These are phyloP conservation scores for Suillia variegata DNA, from an alignment of 2,888 invertebrate genomes.

Conservation along the genomic window DNA sequence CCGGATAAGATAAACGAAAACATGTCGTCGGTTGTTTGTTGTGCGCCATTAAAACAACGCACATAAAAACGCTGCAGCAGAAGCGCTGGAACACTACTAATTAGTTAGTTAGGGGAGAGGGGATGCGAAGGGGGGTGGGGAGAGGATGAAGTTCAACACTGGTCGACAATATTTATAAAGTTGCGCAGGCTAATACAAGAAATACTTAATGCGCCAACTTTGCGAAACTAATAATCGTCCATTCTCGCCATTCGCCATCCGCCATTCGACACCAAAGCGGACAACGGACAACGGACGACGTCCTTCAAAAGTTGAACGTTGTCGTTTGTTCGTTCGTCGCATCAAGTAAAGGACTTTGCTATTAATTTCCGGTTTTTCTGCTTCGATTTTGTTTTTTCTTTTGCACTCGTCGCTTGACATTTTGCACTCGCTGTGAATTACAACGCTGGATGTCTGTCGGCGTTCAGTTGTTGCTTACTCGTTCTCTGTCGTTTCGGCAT, in stretches of 20 bases:
- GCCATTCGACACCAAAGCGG: neutral
- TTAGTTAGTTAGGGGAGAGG: neutral
- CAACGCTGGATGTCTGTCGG: neutral
- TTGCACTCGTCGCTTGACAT: neutral
- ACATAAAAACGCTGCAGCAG: neutral
- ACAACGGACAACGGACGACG: neutral
- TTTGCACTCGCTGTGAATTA: no score
- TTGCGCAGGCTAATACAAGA: no score
- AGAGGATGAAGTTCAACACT: no score
- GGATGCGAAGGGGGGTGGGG: no score
- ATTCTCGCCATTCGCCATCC: constrained; percentile 28
- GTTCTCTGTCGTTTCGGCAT: no score
- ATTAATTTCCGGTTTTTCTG: constrained; percentile 42
- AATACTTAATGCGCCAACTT: no score
- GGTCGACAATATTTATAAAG: no score
- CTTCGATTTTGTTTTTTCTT: neutral
- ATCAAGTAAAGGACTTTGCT: constrained; percentile 35
- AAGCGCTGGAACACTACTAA: neutral
- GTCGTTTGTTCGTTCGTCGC: neutral
- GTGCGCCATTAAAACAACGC: no score
- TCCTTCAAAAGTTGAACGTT: neutral
- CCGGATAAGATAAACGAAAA: no score
- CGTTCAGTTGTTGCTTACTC: neutral
- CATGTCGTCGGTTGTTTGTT: no score
- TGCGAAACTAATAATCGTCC: constrained; percentile 36